Base-by-base conservation (phyloP, 2,113 vertebrate species). In the Panurus biarmicus region DNA sequence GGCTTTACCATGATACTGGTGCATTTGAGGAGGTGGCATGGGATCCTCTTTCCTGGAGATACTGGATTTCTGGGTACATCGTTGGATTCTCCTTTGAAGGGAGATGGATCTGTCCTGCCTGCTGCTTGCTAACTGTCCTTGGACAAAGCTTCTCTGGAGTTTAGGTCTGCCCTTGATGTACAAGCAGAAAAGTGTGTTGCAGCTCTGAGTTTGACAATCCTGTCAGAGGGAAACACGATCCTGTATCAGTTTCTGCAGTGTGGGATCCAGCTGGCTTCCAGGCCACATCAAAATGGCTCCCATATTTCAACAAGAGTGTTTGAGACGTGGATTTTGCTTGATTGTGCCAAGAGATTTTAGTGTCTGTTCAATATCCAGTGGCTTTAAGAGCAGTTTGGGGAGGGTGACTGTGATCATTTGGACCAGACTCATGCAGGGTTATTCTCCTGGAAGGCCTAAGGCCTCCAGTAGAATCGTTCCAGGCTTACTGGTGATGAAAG, bases 171-270 rank as follows among this genome's bases (percentile, higher is more conserved):
- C 50, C 18, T 78, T 60, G n/a, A 44, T 40, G 5, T 44, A 20
- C n/a, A 20, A 1, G 1, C 42, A 74, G 69, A 73, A 48, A 26
- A 79, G 29, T 0, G 1, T 28, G 10, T 75, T 87, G 62, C 23
- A 48, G 61, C 17, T 5, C 17, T 19, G 40, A 7, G 31, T 58
- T 10, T 1, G 1, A 12, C 69, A 48, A 14, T n/a, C 9, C 13
- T 33, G 14, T 76, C 6, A 4, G 12, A 71, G 45, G 42, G 23
- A 50, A 79, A 23, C 4, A 3, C 54, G 5, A 1, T 66, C 35
- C 38, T 31, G 0, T 38, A 19, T 35, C 1, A 1, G 6, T 87
- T 79, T 65, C 42, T 17, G 21, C 19, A 62, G 38, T 1, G 0
- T 77, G 47, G 31, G 54, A 40, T 72, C 38, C 47, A 51, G 1